Evolutionary conservation across 2,888 invertebrate species (phyloP), one percentile per base, ranked within the genome.

Genomic region (Ditula angustiorana): DNA sequence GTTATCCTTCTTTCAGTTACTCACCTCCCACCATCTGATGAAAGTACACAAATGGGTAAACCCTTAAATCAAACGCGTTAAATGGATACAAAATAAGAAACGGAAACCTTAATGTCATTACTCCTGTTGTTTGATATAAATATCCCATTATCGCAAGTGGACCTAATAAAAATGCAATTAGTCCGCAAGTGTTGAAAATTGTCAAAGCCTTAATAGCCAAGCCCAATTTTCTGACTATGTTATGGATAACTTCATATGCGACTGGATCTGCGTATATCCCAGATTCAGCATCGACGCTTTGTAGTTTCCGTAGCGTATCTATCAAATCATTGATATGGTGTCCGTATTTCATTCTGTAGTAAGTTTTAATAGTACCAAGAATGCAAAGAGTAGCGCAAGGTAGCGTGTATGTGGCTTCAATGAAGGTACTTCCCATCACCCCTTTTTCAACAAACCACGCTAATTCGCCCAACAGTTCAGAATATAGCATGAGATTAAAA

Each of bases 81-180:
- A 86, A 85, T 2, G 86, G 86, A 75, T 83, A 87, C 67, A 74
- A 75, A 13, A 79, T 13, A 4, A 76, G 5, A 67, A 80, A 87
- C 0, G 86, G 87, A 13, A 79, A 61, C 28, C 71, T 66, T 7
- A 84, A 69, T 49, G 72, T 68, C 1, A 85, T 24, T 68, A 79
- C 67, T 2, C 78, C 79, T 0, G 78, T 74, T 13, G 66, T 64
- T 5, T 66, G 71, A 67, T 85, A 87, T 28, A 69, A 60, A 10
- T 71, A 66, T 30, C 61, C 68, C 44, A 71, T 71, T 5, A 80
- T 53, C 7, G 75, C 4, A 11, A 81, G 37, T 0, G 85, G 82
- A 0, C 76, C 76, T 5, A 73, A 8, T 4, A 66, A 72, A 70
- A 84, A 85, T 4, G 74, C 65, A 0, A 46, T 1, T 0, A 77